Conservation (phyloP, 2,113 vertebrate species). For the Herpetotheres cachinnans region DNA sequence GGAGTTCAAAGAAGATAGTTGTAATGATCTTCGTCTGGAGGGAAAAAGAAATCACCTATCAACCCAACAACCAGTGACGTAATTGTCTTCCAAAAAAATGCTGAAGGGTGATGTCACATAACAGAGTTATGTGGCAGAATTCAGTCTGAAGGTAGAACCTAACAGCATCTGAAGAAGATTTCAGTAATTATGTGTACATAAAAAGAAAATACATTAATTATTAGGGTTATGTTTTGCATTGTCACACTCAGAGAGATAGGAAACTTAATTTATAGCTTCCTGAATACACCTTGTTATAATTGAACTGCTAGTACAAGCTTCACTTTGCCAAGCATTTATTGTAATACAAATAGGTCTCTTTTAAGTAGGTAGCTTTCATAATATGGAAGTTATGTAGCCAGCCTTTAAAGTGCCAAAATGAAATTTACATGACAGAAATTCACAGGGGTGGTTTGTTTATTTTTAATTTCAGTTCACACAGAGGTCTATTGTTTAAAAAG, state of each 20-base stretch:
- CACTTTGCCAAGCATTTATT: not conserved
- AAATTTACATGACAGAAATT: conserved; percentile 1
- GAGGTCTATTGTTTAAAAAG: not conserved
- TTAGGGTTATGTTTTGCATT: not conserved
- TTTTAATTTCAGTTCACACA: not conserved
- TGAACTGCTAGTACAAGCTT: not conserved
- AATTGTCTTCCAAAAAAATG: not conserved
- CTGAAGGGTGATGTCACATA: not conserved
- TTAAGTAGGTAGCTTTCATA: not conserved
- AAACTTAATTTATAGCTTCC: not conserved
- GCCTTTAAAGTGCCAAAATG: not conserved
- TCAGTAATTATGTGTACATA: not conserved
- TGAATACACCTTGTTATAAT: not conserved
- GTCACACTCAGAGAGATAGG: not conserved
- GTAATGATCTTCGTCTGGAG: not conserved
- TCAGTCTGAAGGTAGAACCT: not conserved
- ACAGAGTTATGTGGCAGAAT: not conserved
- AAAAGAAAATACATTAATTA: not conserved
- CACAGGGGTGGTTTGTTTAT: not conserved
- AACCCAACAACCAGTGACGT: not conserved
- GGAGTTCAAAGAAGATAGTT: not conserved
- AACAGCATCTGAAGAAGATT: not conserved
- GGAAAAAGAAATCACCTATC: not conserved
- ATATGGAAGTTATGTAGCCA: not conserved
- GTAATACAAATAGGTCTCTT: not conserved